Evolutionary conservation across 2,888 invertebrate species (phyloP).

Genomic region (Xanthia icteritia): DNA sequence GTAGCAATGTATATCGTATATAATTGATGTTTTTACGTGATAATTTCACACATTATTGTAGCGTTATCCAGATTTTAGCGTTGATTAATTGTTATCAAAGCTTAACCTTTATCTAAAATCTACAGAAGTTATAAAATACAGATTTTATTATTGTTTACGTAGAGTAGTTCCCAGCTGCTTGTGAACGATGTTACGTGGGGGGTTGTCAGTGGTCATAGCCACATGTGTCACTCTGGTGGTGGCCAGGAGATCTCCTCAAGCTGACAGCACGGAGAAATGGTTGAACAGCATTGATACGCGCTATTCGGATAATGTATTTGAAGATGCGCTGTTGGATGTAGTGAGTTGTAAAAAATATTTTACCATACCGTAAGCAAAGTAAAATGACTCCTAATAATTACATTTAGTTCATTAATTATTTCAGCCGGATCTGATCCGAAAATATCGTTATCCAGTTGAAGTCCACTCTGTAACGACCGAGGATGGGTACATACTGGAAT

Average conservation of each 20-base stretch:
- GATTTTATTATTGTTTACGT: neutral
- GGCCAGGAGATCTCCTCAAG: slow-evolving; percentile 73
- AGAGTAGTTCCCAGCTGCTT: slow-evolving; percentile 13
- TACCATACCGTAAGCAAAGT: too few species aligned
- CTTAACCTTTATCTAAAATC: slow-evolving; percentile 44
- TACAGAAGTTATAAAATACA: slow-evolving; percentile 68
- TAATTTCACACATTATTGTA: slow-evolving; percentile 22
- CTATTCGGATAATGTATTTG: slow-evolving; percentile 78
- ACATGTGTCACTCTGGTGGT: slow-evolving; percentile 61
- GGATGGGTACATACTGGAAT: slow-evolving; percentile 94
- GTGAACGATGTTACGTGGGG: slow-evolving; percentile 61
- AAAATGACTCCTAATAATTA: neutral
- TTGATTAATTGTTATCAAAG: slow-evolving; percentile 49
- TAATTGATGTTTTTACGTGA: slow-evolving; percentile 10
- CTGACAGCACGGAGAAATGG: slow-evolving; percentile 72
- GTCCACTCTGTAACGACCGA: slow-evolving; percentile 91
- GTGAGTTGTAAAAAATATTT: slow-evolving; percentile 73
- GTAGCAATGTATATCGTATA: neutral
- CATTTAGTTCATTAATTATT: slow-evolving; percentile 6
- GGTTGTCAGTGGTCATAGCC: slow-evolving; percentile 55
- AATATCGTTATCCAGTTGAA: slow-evolving; percentile 92
- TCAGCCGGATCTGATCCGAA: slow-evolving; percentile 85
- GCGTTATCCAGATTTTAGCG: slow-evolving; percentile 32
- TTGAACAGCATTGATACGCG: slow-evolving; percentile 63
- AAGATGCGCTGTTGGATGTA: slow-evolving; percentile 82